Conservation (phyloP, 1,140 invertebrate genomes). For the Hypsibius dujardini region DNA sequence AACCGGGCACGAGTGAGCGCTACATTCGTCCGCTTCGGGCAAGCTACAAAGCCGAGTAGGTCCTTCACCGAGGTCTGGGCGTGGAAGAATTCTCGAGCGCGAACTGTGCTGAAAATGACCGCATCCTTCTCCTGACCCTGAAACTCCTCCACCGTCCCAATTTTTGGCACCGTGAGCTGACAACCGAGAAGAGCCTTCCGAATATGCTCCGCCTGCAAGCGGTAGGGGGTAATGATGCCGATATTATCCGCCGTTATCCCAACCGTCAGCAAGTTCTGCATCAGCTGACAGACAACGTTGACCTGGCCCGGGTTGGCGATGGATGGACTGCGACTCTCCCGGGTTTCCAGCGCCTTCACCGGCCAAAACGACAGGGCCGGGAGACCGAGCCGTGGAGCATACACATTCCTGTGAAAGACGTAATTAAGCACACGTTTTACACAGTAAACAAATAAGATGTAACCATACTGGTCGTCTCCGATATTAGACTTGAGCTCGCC, state of each 20-base stretch:
- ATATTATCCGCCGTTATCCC: conserved; percentile 50
- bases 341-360: conserved; percentile 22
- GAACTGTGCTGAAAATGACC: conserved; percentile 68
- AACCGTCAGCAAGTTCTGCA: conserved; percentile 32
- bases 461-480: background rate
- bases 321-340: conserved; percentile 46
- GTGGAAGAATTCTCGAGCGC: conserved; percentile 32
- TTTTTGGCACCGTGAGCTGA: too few relatives aligned
- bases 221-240: conserved; percentile 80
- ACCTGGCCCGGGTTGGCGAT: conserved; percentile 79
- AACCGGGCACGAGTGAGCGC: conserved; percentile 61
- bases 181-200: too few relatives aligned
- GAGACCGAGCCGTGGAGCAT: conserved; percentile 17
- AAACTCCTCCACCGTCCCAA: conserved; percentile 86
- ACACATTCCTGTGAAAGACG: conserved; percentile 9
- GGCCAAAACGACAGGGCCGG: conserved; percentile 26
- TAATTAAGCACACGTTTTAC: background rate
- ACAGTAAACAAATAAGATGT: background rate
- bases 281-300: conserved; percentile 32
- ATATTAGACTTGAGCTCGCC: conserved; percentile 37
- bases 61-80: conserved; percentile 33
- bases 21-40: conserved; percentile 62
- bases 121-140: conserved; percentile 74
- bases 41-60: conserved; percentile 53
- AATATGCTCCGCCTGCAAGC: conserved; percentile 77